A percentile compares a stretch with the other conserved stretches of the same genome.
Conservation (phyloP, 2,113 vertebrate genomes). For the Etia nguti region DNA sequence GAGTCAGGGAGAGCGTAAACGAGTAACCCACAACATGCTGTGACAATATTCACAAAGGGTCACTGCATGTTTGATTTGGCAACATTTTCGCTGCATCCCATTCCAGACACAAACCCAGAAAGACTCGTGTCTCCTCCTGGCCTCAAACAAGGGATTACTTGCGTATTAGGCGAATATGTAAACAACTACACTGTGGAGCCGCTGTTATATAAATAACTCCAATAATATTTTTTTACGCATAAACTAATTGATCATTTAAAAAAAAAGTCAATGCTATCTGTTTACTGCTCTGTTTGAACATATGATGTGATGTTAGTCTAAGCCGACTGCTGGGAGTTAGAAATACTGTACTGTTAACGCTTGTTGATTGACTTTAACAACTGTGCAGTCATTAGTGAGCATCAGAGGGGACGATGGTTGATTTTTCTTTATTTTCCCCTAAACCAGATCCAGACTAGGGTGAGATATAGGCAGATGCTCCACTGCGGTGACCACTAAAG, state of each 20-base stretch:
- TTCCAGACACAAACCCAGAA: too few species aligned
- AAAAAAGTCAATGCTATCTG: background rate
- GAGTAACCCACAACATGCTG: background rate
- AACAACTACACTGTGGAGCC: background rate
- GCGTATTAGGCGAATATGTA: too few species aligned
- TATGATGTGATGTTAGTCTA: background rate
- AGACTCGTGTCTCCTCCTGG: too few species aligned
- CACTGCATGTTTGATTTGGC: background rate
- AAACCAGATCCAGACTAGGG: background rate
- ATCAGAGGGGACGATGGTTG: background rate
- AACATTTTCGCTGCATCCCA: background rate
- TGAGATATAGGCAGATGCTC: background rate
- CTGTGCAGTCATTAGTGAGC: background rate
- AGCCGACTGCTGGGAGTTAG: background rate
- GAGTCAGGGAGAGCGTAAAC: background rate
- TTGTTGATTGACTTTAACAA: background rate
- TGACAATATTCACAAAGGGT: background rate
- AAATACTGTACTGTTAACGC: background rate
- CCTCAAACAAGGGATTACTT: too few species aligned
- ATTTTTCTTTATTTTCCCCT: background rate
- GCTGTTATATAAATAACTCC: background rate
- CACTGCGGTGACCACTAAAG: background rate
- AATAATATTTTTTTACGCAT: background rate
- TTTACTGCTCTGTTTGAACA: too few species aligned
- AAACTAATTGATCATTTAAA: background rate